Base-by-base conservation (phyloP, 2,888 invertebrate species). In the Protonemura montana region DNA sequence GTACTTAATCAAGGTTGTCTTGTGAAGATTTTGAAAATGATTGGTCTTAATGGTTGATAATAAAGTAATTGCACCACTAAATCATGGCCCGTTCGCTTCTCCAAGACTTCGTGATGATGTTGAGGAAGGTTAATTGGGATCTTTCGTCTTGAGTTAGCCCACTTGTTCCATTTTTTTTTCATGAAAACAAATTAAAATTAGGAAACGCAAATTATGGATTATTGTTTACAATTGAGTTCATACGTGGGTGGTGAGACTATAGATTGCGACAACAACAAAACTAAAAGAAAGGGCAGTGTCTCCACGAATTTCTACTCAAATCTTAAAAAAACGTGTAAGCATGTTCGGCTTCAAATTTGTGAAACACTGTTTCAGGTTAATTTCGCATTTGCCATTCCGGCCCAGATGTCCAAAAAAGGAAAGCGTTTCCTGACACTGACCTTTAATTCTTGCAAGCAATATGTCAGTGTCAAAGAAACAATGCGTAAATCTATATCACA, bases 41-140 rank as follows among this genome's bases (percentile, higher is more conserved):
- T 59, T 59, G 59, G 59, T 59, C 59, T 10, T 59, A 59, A 59
- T 59, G 59, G 59, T 21, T 21, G 59, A 59, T 59, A 59, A 59
- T 59, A 59, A 59, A 59, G 59, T 59, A 59, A 59, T 59, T 21
- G 59, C 59, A 13, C 59, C 59, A 59, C 16, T 59, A 59, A 41
- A 59, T 59, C 59, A 59, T 59, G 13, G 13, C 2, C 59, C 59
- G 59, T 59, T 59, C 35, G 35, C 35, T 35, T 35, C 35, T 35
- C 59, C 6, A 59, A 21, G 59, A 59, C 59, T 59, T 59, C 59
- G 59, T 59, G 59, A 59, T 59, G 59, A 59, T 13, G 59, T 59
- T 59, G 59, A 59, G 59, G 59, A 59, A 59, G 59, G 59, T 59
- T 59, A 59, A 59, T 59, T 59, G 59, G 59, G 59, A 59, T 59